A percentile compares a stretch with the other conserved stretches of the same genome.
These are phyloP conservation scores for Hermetia illucens DNA, from an alignment of 1,140 invertebrate genomes.

Conservation along the genomic window DNA sequence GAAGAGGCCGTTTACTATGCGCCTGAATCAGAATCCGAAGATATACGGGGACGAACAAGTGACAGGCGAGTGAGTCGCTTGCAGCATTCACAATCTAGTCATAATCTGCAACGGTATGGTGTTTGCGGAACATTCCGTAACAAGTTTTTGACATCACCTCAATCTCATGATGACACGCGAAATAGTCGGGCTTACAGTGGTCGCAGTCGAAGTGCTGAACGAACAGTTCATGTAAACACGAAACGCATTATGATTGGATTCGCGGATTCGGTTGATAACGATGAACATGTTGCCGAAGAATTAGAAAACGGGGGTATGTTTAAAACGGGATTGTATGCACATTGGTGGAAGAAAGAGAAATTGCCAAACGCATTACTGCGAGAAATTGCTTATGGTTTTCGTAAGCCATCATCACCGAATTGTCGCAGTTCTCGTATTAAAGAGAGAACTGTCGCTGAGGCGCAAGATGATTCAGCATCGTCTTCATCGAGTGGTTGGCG, in stretches of 20 bases:
- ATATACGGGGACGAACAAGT: constrained; percentile 3
- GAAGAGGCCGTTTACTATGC: constrained; percentile 19
- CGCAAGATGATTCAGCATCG: too few species aligned
- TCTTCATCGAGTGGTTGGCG: not conserved
- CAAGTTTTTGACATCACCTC: constrained; percentile 23
- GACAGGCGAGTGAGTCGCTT: not conserved
- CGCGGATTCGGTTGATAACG: constrained; percentile 11
- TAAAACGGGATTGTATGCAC: constrained; percentile 71
- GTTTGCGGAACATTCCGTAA: constrained; percentile 26
- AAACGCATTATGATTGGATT: constrained; percentile 20
- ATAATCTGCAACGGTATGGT: constrained; percentile 18
- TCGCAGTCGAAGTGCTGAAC: constrained; percentile 3
- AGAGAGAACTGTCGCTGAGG: too few species aligned
- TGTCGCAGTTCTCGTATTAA: too few species aligned
- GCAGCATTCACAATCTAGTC: not conserved
- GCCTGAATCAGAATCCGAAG: not conserved
- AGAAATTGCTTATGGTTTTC: constrained; percentile 35
- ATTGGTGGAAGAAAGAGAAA: constrained; percentile 83
- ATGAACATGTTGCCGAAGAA: constrained; percentile 8
- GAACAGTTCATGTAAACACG: constrained; percentile 17
- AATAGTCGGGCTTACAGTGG: constrained; percentile 8
- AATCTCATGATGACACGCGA: constrained; percentile 3
- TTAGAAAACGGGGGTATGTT: constrained; percentile 34
- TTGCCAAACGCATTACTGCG: constrained; percentile 48
- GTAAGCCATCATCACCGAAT: too few species aligned